Percentiles rank a stretch among this genome's conserved stretches.
Conservation (phyloP, 2,113 vertebrate species). For the Albula glossodonta region DNA sequence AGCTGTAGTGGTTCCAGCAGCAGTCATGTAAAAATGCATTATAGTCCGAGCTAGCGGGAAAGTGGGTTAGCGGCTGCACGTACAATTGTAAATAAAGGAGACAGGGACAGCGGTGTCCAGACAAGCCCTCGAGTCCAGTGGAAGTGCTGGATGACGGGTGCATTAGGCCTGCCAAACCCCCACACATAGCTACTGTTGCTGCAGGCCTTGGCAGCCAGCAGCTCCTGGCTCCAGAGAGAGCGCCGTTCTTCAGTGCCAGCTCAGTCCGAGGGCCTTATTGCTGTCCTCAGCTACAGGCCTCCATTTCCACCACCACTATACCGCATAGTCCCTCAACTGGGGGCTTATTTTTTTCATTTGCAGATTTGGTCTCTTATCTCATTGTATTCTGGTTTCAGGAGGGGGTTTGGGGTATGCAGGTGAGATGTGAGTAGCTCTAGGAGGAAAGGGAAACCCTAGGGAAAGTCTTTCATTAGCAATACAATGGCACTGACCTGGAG, state of each 20-base stretch:
- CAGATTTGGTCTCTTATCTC: not conserved
- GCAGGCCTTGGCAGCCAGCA: constrained; percentile 52
- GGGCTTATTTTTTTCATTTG: not conserved
- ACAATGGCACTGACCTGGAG: not conserved
- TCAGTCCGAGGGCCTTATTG: constrained; percentile 46
- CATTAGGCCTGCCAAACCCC: constrained; percentile 59
- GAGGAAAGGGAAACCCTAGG: not conserved
- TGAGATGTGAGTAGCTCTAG: not conserved
- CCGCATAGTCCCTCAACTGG: not conserved
- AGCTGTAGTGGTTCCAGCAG: not conserved
- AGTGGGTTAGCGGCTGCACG: not conserved
- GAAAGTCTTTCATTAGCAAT: not conserved
- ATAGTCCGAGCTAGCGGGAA: not conserved
- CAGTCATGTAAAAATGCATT: not conserved
- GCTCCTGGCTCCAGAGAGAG: constrained; percentile 58
- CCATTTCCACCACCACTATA: not conserved
- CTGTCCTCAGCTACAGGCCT: constrained; percentile 19
- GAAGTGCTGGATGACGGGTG: constrained; percentile 54
- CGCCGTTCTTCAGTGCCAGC: constrained; percentile 57
- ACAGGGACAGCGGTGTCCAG: constrained; percentile 51
- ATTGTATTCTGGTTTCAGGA: not conserved
- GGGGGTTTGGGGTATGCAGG: not conserved
- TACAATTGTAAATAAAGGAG: constrained; percentile 35
- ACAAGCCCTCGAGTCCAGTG: constrained; percentile 56
- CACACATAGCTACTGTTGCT: constrained; percentile 68